Conservation (phyloP, 2,113 vertebrate genomes). For the Thymallus thymallus region DNA sequence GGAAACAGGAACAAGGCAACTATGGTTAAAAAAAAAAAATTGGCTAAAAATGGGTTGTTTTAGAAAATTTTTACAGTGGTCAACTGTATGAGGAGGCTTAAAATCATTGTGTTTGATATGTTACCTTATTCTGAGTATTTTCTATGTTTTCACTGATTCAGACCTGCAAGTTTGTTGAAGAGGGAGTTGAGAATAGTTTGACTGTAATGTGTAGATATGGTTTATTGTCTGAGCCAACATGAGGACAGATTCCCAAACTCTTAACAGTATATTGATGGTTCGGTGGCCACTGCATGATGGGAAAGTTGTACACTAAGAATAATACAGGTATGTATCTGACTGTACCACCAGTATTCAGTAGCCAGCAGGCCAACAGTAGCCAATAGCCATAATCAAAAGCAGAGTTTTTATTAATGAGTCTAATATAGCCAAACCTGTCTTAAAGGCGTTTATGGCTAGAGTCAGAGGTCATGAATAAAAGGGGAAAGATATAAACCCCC, state of each 20-base stretch:
- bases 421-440: slow-evolving; percentile 66
- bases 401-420: slow-evolving; percentile 61
- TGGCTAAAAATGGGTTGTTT: slow-evolving; percentile 10
- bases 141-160: neutral
- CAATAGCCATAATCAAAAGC: slow-evolving; percentile 1
- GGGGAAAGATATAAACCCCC: slow-evolving; percentile 61
- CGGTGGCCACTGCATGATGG: neutral
- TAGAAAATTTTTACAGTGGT: neutral
- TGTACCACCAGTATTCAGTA: slow-evolving; percentile 23
- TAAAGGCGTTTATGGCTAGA: slow-evolving; percentile 58
- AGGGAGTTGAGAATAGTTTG: neutral
- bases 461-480: slow-evolving; percentile 64
- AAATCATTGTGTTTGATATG: neutral
- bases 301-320: slow-evolving; percentile 9
- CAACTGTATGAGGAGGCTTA: neutral
- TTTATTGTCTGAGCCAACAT: neutral
- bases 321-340: slow-evolving; percentile 2
- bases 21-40: slow-evolving; percentile 12
- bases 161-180: neutral
- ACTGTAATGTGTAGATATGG: neutral
- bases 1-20: slow-evolving; percentile 26
- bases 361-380: slow-evolving; percentile 1
- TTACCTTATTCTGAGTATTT: neutral
- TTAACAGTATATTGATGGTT: neutral
- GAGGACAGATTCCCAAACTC: too few species aligned